Base-by-base conservation (phyloP, 2,888 invertebrate genomes). In the Brachyopa scutellaris region DNA sequence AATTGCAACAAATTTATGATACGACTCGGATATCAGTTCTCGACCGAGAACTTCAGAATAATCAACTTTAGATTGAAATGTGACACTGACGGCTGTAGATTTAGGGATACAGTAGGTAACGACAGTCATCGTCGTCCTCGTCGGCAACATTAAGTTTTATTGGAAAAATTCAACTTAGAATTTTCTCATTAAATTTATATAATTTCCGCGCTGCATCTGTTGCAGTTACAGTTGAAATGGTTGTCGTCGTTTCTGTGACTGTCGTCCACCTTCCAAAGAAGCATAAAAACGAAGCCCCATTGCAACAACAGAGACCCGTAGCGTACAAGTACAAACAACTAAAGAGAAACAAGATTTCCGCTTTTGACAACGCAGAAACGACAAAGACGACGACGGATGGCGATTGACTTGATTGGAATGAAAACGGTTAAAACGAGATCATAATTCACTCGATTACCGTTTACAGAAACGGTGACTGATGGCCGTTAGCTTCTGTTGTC, bases 391-490 rank as follows among this genome's bases (percentile, higher is more conserved):
- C 53, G 51, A 47, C 36, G 38, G 26, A 73, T 59, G 61, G 67
- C 53, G 73, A 79, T 80, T 80, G 67, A 80, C 74, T 80, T 74
- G 80, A 80, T 80, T 74, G 69, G 69, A 70, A 57, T 77, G 62
- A 69, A 80, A 80, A 80, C 69, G 80, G 80, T 69, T 74, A 74
- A 80, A 80, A 80, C 69, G 74, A 80, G 80, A 80, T 80, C 80
- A 80, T 80, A 80, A 80, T 80, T 80, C 80, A 80, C 74, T 80
- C 80, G 74, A 80, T 80, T 80, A 80, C 74, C 69, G 74, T 80
- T 80, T 55, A 36, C 26, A 74, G 67, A 62, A 74, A 62, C 69
- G 69, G 69, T 69, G 77, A 77, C 55, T 69, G 62, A 67, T 64
- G 74, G 57, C 62, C 49, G 66, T 55, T 47, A 21, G 69, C 77